phyloP scores from a whole-genome alignment of 2,888 invertebrate species.

The Drosophila mercatorum region DNA sequence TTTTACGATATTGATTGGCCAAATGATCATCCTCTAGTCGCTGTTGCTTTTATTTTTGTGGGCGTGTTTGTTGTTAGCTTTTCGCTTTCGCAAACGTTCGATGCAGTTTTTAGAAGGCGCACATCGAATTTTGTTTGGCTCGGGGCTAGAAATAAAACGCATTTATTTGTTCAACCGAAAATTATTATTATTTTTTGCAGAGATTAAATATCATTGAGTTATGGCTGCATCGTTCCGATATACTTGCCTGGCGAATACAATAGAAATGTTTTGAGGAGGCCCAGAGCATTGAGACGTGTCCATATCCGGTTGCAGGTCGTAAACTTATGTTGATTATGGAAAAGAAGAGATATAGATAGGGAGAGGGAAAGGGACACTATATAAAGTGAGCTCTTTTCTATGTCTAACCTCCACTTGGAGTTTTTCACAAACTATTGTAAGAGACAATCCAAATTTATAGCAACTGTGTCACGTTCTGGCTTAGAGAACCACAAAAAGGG shows the following conservation, averaged over 20 bases:
- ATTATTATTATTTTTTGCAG: conserved; percentile 69
- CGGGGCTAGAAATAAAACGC: conserved; percentile 42
- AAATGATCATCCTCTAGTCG: conserved; percentile 49
- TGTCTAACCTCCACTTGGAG: background rate
- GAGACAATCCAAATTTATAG: conserved; percentile 32
- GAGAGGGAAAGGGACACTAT: background rate
- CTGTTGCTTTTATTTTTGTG: conserved; percentile 27
- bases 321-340: background rate
- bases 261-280: conserved; percentile 21
- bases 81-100: conserved; percentile 33
- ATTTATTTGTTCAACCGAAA: conserved; percentile 71
- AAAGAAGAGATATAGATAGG: background rate
- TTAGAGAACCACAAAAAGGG: conserved; percentile 21
- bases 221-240: conserved; percentile 35
- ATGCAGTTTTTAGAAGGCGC: conserved; percentile 20
- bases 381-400: no score
- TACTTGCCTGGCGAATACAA: conserved; percentile 7
- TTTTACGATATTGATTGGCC: conserved; percentile 81
- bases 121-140: conserved; percentile 18
- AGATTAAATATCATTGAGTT: conserved; percentile 71
- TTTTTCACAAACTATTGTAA: background rate
- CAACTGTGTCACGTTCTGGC: conserved; percentile 75
- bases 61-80: conserved; percentile 60
- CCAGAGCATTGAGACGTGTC: background rate
- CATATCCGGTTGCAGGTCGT: conserved; percentile 16